These are phyloP conservation scores for Leptinotarsa lineolata DNA, from an alignment of 1,140 invertebrate species.

Conservation along the genomic window DNA sequence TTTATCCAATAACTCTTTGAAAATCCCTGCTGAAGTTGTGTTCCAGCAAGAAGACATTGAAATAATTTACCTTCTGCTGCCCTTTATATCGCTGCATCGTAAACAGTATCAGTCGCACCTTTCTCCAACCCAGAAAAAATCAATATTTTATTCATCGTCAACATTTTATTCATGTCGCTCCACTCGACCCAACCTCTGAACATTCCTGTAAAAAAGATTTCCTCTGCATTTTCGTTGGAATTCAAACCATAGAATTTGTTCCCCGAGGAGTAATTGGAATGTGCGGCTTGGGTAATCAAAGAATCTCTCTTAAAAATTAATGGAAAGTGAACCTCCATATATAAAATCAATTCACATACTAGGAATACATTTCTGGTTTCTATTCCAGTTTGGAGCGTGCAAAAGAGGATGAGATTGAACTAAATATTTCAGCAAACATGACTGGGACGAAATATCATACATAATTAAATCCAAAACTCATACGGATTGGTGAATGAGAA, in stretches of 20 bases:
- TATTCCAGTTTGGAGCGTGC: neutral
- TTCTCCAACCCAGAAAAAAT: neutral
- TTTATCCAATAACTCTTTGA: no score
- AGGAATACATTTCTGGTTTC: neutral
- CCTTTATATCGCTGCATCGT: neutral
- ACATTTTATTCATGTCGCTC: neutral
- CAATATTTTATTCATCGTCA: neutral
- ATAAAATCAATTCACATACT: neutral
- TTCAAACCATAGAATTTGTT: neutral
- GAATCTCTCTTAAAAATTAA: neutral
- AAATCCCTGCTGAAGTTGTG: no score
- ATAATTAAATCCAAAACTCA: no score
- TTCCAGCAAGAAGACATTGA: no score
- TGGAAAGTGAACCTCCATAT: neutral
- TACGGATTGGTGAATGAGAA: no score
- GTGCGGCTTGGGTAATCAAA: neutral
- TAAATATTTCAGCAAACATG: neutral
- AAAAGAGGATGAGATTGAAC: neutral
- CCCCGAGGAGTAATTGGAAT: neutral
- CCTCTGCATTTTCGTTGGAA: neutral
- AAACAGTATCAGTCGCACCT: neutral
- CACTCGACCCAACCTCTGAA: neutral
- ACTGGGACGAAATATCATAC: no score
- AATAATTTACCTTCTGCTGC: neutral
- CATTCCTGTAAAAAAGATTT: neutral